Evolutionary conservation across 2,888 invertebrate genomes (phyloP), one percentile per base, ranked within the genome.

Genomic region (Diloba caeruleocephala): DNA sequence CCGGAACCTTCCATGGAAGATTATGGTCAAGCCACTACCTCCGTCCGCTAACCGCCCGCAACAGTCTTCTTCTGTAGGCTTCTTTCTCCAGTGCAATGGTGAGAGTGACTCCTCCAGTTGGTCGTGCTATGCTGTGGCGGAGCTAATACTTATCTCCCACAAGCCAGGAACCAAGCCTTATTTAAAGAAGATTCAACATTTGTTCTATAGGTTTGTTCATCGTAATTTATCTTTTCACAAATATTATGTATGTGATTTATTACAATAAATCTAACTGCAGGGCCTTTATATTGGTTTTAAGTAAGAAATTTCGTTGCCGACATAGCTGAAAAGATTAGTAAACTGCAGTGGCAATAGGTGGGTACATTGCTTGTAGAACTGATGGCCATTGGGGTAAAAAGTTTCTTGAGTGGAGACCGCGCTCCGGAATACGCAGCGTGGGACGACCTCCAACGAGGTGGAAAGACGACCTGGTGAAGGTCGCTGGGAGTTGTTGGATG

Each of bases 1-100:
- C 2, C 95, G 99, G 49, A 99, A 99, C 93, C 93, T 99, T 74
- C 99, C 99, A 53, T 99, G 99, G 99, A 98, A 98, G 93, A 99
- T 99, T 62, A 98, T 99, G 98, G 98, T 98, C 21, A 99, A 99
- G 97, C 98, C 98, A 3, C 95, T 99, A 7, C 92, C 96, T 74
- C 97, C 97, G 58, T 95, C 96, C 29, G 96, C 96, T 62, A 97
- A 97, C 66, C 94, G 97, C 44, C 95, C 95, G 65, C 94, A 95
- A 44, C 96, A 96, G 81, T 95, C 95, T 74, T 96, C 96, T 1
- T 88, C n/a, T n/a, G n/a, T 98, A 38, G 98, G 98, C 19, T 98
- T 98, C 94, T 97, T 97, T 82, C 94, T 99, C 21, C 98, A 99
- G 94, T 99, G 99, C 87, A 99, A 99, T 85, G 99, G 98, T 7